Evolutionary conservation across 2,888 invertebrate species (phyloP).

Genomic region (Amorpha juglandis): DNA sequence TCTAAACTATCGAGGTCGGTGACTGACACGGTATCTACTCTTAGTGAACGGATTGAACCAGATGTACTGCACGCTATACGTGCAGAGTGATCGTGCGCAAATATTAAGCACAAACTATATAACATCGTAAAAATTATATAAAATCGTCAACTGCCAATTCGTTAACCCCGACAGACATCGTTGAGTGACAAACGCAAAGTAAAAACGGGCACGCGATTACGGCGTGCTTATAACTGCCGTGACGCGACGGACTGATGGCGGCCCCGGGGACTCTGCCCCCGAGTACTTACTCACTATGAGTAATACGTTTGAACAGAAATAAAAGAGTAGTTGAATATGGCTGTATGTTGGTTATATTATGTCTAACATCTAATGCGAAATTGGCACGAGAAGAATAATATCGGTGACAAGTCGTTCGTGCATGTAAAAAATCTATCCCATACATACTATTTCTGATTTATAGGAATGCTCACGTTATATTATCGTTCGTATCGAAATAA

Average conservation of each 20-base stretch:
- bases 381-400: constrained; percentile 40
- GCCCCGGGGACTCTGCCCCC: constrained; percentile 61
- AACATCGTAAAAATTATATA: background rate
- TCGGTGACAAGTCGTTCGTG: constrained; percentile 10
- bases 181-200: constrained; percentile 28
- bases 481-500: too few species aligned
- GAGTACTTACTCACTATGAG: constrained; percentile 46
- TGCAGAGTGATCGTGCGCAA: background rate
- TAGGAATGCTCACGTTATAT: too few species aligned
- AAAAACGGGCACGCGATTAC: constrained; percentile 53
- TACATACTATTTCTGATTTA: too few species aligned
- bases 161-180: constrained; percentile 30
- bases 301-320: constrained; percentile 53
- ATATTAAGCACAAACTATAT: background rate
- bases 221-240: constrained; percentile 47
- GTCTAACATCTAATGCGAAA: constrained; percentile 31
- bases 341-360: constrained; percentile 30
- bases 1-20: constrained; percentile 38
- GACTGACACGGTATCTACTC: constrained; percentile 35
- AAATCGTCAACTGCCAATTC: constrained; percentile 29
- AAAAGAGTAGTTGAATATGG: constrained; percentile 31
- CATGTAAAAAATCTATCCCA: background rate
- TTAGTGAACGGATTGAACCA: constrained; percentile 9
- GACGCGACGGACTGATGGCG: constrained; percentile 36
- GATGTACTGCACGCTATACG: background rate